Base-by-base conservation (phyloP, 2,113 vertebrate genomes). In the Dromiciops gliroides region DNA sequence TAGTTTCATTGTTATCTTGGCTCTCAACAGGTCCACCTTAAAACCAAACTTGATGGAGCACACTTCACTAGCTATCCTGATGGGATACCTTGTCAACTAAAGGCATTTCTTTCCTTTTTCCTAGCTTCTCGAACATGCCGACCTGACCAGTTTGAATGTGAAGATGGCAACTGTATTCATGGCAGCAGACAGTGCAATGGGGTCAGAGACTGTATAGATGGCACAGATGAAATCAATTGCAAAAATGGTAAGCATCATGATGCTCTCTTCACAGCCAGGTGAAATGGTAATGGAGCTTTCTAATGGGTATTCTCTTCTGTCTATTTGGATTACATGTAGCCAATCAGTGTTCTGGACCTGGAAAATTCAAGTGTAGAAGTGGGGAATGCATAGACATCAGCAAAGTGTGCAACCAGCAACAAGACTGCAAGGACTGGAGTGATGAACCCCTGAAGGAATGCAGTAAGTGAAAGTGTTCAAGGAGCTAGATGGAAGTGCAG, bases 371-470 rank as follows among this genome's bases (percentile, higher is more conserved):
- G 98, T 99, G 99, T 98, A 99, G 99, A 97, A 99, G 99, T 53
- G 99, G 99, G 24, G 99, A 99, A 95, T 99, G 99, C 96, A 99
- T 99, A 90, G 99, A 99, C 90, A 98, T 99, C 97, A 99, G 94
- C 97, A 99, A 99, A 98, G 99, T 99, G 10, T 99, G 99, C 98
- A 99, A 99, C 98, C 99, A 99, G 96, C 98, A 98, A 95, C 98
- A 99, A 67, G 99, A 99, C 98, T 99, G 99, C 98, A 98, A 98
- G 3, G 99, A 99, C 98, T 99, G 99, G 99, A 99, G 99, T n/a
- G 99, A 99, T 16, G 99, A 99, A 56, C 99, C 99, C 28, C 98
- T 99, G 83, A 99, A 99, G 92, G 99, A 99, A 95, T 99, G 99
- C 97, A 98, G 99, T 99, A 98, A 99, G 99, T 99, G n/a, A 48